Conservation (phyloP, 2,113 vertebrate genomes). For the Ifrita kowaldi region DNA sequence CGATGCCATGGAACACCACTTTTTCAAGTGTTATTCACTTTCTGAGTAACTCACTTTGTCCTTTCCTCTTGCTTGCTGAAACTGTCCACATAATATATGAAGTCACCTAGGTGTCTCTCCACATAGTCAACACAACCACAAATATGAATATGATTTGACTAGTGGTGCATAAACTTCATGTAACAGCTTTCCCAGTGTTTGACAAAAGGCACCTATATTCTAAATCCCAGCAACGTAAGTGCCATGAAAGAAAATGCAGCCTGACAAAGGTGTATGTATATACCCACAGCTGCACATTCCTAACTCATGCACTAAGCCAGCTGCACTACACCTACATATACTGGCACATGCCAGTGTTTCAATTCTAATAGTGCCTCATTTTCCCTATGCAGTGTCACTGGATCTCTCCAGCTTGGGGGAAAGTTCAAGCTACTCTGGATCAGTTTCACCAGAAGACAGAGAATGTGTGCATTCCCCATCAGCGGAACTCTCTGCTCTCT, state of each 20-base stretch:
- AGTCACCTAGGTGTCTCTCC: not conserved
- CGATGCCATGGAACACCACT: not conserved
- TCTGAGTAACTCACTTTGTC: not conserved
- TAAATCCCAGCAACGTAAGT: accelerated
- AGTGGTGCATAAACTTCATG: not conserved
- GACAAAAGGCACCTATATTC: not conserved
- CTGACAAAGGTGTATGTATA: not conserved
- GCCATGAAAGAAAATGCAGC: not conserved
- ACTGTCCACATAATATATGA: not conserved
- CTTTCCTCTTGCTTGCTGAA: not conserved
- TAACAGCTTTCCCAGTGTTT: not conserved
- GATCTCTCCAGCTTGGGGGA: not conserved
- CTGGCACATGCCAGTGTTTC: not conserved
- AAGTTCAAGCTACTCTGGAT: not conserved
- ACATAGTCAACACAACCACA: not conserved
- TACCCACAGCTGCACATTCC: not conserved
- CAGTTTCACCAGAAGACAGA: not conserved
- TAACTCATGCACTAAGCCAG: not conserved
- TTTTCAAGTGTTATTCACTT: not conserved
- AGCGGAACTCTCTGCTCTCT: accelerated
- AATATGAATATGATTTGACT: not conserved
- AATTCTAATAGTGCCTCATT: not conserved
- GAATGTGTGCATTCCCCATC: not conserved
- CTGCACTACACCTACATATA: not conserved
- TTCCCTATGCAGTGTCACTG: not conserved